Evolutionary conservation across 2,888 invertebrate genomes (phyloP).

Genomic region (Carpatolechia fugitivella): DNA sequence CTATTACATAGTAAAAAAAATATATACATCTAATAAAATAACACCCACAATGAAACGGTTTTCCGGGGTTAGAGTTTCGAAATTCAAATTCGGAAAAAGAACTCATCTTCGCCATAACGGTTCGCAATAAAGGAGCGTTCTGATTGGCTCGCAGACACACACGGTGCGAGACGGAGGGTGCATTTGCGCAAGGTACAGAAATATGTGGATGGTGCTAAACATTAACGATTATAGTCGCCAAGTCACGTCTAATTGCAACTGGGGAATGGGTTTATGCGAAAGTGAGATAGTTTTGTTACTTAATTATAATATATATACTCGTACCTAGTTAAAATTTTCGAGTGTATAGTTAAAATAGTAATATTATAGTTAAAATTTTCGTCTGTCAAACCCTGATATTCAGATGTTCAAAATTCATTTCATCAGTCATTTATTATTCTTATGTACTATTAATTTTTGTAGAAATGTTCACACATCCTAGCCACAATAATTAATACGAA

Average conservation of each 20-base stretch:
- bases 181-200: slow-evolving; percentile 74
- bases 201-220: slow-evolving; percentile 76
- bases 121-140: slow-evolving; percentile 29
- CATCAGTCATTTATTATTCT: too few relatives aligned
- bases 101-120: slow-evolving; percentile 26
- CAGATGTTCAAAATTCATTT: too few relatives aligned
- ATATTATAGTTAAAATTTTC: too few relatives aligned
- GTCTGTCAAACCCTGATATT: too few relatives aligned
- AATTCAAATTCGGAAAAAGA: slow-evolving; percentile 17
- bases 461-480: too few relatives aligned
- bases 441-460: too few relatives aligned
- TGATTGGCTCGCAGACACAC: slow-evolving; percentile 33
- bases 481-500: too few relatives aligned
- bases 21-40: too few relatives aligned
- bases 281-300: not conserved
- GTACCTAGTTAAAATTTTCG: too few relatives aligned
- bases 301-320: too few relatives aligned
- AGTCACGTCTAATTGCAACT: slow-evolving; percentile 76
- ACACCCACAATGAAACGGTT: not conserved
- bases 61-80: not conserved
- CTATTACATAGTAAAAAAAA: too few relatives aligned
- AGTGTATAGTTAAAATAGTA: too few relatives aligned
- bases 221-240: slow-evolving; percentile 76
- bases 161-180: slow-evolving; percentile 53
- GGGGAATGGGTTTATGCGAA: slow-evolving; percentile 45